These are phyloP conservation scores for Lethrus apterus DNA, from an alignment of 1,140 invertebrate species.

Conservation along the genomic window DNA sequence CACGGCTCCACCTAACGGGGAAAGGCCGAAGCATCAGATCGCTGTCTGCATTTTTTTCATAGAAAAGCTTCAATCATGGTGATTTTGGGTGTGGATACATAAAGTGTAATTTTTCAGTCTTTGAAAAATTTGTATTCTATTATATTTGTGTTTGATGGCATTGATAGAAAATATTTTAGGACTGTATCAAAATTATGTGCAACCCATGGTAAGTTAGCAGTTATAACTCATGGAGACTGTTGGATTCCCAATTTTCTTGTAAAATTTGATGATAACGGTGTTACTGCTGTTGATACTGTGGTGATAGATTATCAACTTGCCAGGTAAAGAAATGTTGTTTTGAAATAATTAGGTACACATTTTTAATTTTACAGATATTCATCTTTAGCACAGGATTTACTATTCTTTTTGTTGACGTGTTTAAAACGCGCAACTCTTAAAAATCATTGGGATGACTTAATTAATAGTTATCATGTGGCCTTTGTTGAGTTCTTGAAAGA, in stretches of 20 bases:
- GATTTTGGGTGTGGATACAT: no score
- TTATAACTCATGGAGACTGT: constrained; percentile 62
- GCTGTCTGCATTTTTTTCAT: no score
- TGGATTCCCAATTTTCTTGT: constrained; percentile 68
- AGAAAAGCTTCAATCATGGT: no score
- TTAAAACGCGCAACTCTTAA: constrained; percentile 41
- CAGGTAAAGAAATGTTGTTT: constrained; percentile 37
- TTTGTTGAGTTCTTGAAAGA: constrained; percentile 33
- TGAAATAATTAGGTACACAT: neutral
- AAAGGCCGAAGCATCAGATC: no score
- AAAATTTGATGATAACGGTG: constrained; percentile 39
- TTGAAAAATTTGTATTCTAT: no score
- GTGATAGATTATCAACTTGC: constrained; percentile 65
- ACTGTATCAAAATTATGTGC: constrained; percentile 33
- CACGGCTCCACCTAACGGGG: no score
- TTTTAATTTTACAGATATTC: constrained; percentile 34
- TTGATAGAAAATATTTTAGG: no score
- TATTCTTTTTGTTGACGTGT: constrained; percentile 48
- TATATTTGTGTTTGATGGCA: no score
- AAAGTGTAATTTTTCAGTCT: no score
- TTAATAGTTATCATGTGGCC: constrained; percentile 44
- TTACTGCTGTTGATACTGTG: constrained; percentile 44
- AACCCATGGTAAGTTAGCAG: constrained; percentile 33
- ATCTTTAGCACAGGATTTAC: constrained; percentile 46
- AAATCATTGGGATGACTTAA: constrained; percentile 39